Percentiles rank a stretch among this genome's conserved stretches.
These are phyloP conservation scores for Casuarius casuarius DNA, from an alignment of 2,113 vertebrate genomes.

Conservation along the genomic window DNA sequence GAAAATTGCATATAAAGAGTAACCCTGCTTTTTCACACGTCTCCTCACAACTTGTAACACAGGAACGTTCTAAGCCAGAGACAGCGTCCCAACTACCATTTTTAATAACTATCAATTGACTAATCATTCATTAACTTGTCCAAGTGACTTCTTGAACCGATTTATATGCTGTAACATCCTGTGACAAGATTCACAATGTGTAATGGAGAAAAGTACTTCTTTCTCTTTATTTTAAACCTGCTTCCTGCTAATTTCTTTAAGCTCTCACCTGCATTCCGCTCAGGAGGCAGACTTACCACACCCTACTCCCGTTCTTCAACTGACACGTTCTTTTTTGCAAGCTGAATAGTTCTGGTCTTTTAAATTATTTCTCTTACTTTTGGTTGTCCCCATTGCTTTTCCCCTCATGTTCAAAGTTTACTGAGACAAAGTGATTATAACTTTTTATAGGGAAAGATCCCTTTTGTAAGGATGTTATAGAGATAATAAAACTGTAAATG, in stretches of 20 bases:
- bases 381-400: neutral
- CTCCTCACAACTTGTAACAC: neutral
- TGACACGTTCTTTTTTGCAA: neutral
- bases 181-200: neutral
- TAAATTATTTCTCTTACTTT: neutral
- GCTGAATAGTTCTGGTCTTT: neutral
- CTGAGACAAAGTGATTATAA: neutral
- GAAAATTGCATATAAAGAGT: neutral
- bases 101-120: neutral
- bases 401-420: neutral
- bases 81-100: neutral
- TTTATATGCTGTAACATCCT: neutral
- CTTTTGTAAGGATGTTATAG: rapidly evolving
- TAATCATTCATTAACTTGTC: neutral
- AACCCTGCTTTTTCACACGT: neutral
- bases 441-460: neutral
- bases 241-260: neutral
- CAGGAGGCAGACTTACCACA: neutral
- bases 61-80: neutral
- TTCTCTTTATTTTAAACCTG: neutral
- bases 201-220: neutral
- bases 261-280: neutral
- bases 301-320: neutral
- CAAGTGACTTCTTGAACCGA: neutral
- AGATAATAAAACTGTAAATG: neutral